Conservation (phyloP, 2,888 invertebrate species). For the Lasius platythorax region DNA sequence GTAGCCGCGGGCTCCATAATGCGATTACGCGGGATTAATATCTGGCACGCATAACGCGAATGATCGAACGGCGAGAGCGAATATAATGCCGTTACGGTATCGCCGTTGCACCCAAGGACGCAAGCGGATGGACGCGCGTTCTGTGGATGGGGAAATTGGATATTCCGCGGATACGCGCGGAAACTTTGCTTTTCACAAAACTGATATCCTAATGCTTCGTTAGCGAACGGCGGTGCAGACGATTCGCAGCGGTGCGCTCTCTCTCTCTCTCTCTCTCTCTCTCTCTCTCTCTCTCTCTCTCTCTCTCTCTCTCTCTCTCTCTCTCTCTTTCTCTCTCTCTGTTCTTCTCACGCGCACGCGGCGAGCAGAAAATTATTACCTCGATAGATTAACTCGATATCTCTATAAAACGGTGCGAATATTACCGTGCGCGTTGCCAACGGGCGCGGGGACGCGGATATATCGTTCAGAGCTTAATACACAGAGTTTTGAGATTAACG, state of each 20-base stretch:
- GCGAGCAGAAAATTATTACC: slow-evolving; percentile 52
- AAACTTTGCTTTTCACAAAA: slow-evolving; percentile 53
- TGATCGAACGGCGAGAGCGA: slow-evolving; percentile 42
- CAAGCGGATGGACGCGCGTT: slow-evolving; percentile 9
- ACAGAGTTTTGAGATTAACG: slow-evolving; percentile 54
- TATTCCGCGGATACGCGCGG: slow-evolving; percentile 29
- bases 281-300: not conserved
- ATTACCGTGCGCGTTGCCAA: slow-evolving; percentile 49
- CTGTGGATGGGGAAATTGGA: slow-evolving; percentile 36
- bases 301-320: not conserved
- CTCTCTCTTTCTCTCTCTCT: not conserved
- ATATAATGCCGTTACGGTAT: slow-evolving; percentile 30
- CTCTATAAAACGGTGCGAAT: slow-evolving; percentile 55
- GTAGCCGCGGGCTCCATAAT: slow-evolving; percentile 44
- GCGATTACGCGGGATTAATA: slow-evolving; percentile 50
- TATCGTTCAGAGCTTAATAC: slow-evolving; percentile 49
- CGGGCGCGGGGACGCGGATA: slow-evolving; percentile 49
- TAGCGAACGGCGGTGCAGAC: slow-evolving; percentile 34
- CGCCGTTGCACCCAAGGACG: slow-evolving; percentile 21
- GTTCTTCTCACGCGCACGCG: not conserved
- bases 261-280: not conserved
- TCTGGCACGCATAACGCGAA: slow-evolving; percentile 54
- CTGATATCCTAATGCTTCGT: slow-evolving; percentile 55
- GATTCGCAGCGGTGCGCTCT: slow-evolving; percentile 1
- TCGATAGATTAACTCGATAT: slow-evolving; percentile 57